Evolutionary conservation across 1,140 invertebrate species (phyloP).

Genomic region (Drosophila truncata): DNA sequence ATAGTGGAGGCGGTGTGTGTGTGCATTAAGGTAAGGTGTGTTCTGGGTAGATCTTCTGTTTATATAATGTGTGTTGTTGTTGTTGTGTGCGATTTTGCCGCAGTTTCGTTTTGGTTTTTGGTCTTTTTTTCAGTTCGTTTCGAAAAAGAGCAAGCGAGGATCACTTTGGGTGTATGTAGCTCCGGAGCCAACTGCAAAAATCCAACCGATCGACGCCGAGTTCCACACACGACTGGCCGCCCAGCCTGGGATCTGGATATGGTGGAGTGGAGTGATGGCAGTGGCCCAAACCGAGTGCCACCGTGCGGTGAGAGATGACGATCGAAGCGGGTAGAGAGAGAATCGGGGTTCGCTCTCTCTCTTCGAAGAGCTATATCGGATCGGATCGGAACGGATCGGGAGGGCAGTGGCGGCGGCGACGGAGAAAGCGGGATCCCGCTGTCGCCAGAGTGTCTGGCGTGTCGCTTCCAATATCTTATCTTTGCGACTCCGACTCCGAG

Average conservation of each 20-base stretch:
- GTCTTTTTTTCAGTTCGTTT: conserved; percentile 20
- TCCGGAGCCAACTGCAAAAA: conserved; percentile 39
- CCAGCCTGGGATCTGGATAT: conserved; percentile 26
- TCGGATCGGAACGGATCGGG: not conserved
- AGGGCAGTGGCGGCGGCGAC: conserved; percentile 15
- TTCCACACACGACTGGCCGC: conserved; percentile 75
- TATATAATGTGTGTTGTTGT: conserved; percentile 57
- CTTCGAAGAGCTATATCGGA: not conserved
- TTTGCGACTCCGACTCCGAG: conserved; percentile 55
- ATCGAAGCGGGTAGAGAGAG: conserved; percentile 15
- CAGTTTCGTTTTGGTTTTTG: conserved; percentile 10
- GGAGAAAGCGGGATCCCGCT: conserved; percentile 35
- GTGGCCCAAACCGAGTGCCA: conserved; percentile 59
- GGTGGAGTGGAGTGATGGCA: conserved; percentile 33
- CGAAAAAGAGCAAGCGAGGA: conserved; percentile 31
- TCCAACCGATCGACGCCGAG: conserved; percentile 72
- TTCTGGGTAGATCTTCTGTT: conserved; percentile 56
- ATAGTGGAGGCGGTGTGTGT: conserved; percentile 53
- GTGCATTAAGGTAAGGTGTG: conserved; percentile 40
- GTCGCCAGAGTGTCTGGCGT: conserved; percentile 81
- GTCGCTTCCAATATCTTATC: conserved; percentile 81
- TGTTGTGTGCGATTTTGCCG: conserved; percentile 45
- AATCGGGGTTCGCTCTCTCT: conserved; percentile 5
- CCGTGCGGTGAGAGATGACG: conserved; percentile 32
- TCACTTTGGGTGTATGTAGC: conserved; percentile 3